A percentile compares a stretch with the other conserved stretches of the same genome.
Conservation (phyloP, 1,140 invertebrate genomes). For the Palaemon carinicauda region DNA sequence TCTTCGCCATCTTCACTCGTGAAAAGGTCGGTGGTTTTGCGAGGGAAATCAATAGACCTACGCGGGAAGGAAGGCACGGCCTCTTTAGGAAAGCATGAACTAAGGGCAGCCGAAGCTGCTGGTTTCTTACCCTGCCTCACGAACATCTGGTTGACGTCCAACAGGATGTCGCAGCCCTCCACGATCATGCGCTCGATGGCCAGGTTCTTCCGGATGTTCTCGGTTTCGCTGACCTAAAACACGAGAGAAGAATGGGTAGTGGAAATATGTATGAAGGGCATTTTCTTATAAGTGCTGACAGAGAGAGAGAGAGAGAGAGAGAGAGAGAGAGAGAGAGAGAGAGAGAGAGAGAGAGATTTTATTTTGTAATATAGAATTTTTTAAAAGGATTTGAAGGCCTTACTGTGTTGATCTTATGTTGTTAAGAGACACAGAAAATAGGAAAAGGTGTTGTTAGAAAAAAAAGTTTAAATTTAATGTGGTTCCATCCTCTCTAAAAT, state of each 20-base stretch:
- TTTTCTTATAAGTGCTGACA: no score
- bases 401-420: no score
- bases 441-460: no score
- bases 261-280: no score
- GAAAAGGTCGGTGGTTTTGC: slow-evolving; percentile 55
- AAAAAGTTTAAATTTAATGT: no score
- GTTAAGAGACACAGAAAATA: no score
- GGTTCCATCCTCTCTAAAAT: no score
- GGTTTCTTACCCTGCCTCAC: slow-evolving; percentile 77
- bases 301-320: no score
- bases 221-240: slow-evolving; percentile 88
- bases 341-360: no score
- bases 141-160: slow-evolving; percentile 94
- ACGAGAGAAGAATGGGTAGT: not conserved
- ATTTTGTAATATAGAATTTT: no score
- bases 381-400: no score
- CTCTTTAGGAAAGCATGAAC: slow-evolving; percentile 58
- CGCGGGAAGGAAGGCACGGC: slow-evolving; percentile 59
- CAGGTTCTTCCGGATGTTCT: slow-evolving; percentile 91
- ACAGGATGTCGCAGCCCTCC: slow-evolving; percentile 91
- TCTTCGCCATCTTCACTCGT: slow-evolving; percentile 59
- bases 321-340: no score
- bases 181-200: slow-evolving; percentile 95
- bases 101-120: slow-evolving; percentile 42
- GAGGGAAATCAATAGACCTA: slow-evolving; percentile 60